Percentiles rank a stretch among this genome's conserved stretches.
Conservation (phyloP, 2,113 vertebrate species). For the Planiliza haematocheilus region DNA sequence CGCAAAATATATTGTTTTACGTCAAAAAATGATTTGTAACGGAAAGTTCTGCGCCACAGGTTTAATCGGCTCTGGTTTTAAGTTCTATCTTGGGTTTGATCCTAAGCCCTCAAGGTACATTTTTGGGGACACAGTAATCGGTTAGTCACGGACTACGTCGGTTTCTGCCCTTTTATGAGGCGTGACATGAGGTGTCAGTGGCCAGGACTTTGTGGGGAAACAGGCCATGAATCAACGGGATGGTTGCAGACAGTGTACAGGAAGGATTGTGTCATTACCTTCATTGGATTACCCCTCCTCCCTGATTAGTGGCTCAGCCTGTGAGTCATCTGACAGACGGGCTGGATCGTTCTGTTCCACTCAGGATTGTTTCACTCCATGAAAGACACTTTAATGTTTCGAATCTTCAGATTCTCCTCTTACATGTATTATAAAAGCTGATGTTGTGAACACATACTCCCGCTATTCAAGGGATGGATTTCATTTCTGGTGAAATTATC, state of each 20-base stretch:
- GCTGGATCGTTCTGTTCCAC: too few species aligned
- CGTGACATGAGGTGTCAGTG: constrained; percentile 11
- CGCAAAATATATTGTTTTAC: too few species aligned
- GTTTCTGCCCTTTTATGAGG: background rate
- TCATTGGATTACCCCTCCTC: constrained; percentile 42
- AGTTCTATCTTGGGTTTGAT: too few species aligned
- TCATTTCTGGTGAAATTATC: background rate
- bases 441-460: too few species aligned
- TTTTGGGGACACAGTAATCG: background rate
- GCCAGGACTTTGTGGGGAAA: constrained; percentile 29
- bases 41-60: too few species aligned
- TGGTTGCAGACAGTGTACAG: constrained; percentile 1
- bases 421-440: too few species aligned
- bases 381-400: background rate
- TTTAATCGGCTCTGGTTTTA: too few species aligned
- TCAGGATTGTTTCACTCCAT: background rate
- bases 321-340: constrained; percentile 49
- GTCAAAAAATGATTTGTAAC: too few species aligned
- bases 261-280: constrained; percentile 55
- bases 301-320: constrained; percentile 28
- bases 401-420: too few species aligned
- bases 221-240: constrained; percentile 50
- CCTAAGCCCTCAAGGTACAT: background rate
- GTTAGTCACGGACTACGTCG: constrained; percentile 5
- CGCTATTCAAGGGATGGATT: background rate